Evolutionary conservation across 1,140 invertebrate species (phyloP).

Genomic region (Melipona quadrifasciata): DNA sequence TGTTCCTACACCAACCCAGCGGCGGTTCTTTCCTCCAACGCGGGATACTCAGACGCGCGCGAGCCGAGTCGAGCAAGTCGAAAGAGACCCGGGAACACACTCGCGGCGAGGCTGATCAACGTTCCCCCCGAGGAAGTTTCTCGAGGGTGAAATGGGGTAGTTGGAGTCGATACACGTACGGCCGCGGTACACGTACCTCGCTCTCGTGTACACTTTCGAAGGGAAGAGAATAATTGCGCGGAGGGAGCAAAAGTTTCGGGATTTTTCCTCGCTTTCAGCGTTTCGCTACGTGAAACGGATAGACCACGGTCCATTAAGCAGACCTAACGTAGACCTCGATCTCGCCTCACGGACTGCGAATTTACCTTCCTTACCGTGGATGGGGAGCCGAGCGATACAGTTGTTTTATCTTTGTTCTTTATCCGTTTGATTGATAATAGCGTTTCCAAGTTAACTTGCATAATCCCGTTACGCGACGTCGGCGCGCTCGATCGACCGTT

Average conservation of each 20-base stretch:
- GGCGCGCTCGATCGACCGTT: neutral
- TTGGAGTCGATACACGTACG: constrained; percentile 48
- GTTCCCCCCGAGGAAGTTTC: constrained; percentile 36
- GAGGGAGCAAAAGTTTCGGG: constrained; percentile 40
- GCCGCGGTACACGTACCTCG: constrained; percentile 12
- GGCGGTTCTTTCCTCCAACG: constrained; percentile 2
- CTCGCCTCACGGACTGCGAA: constrained; percentile 34
- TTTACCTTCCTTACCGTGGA: neutral
- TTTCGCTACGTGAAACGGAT: constrained; percentile 53
- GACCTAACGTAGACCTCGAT: constrained; percentile 19
- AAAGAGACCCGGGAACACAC: neutral
- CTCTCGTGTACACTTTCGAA: constrained; percentile 14
- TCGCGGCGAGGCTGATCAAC: neutral
- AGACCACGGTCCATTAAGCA: constrained; percentile 53
- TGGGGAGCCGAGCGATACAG: neutral
- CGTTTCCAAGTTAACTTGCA: neutral
- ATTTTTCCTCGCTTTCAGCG: constrained; percentile 51
- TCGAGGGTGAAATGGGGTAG: constrained; percentile 35
- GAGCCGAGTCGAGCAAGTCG: neutral
- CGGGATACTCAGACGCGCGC: neutral
- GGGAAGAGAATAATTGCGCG: constrained; percentile 53
- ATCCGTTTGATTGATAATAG: neutral
- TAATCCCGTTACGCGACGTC: neutral
- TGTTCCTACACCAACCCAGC: constrained; percentile 26
- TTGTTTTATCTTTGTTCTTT: neutral